Evolutionary conservation across 2,888 invertebrate species (phyloP).

Genomic region (Harpagoxenus sublaevis): DNA sequence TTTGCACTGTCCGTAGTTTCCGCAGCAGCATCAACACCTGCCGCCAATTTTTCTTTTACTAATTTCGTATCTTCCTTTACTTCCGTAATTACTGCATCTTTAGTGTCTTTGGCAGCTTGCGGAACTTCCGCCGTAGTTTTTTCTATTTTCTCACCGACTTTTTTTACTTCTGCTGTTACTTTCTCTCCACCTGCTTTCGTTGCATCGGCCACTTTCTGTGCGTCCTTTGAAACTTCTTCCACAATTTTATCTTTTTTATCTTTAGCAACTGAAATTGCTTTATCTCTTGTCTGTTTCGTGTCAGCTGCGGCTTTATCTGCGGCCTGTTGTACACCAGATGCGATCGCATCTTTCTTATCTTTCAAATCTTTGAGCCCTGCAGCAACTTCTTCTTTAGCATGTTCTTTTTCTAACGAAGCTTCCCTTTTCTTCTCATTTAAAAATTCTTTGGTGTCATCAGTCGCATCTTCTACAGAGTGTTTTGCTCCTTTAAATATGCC

Average conservation of each 20-base stretch:
- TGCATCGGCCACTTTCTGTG: conserved; percentile 32
- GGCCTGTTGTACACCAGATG: not conserved
- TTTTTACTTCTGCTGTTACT: conserved; percentile 59
- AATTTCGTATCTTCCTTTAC: conserved; percentile 59
- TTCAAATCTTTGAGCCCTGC: conserved; percentile 29
- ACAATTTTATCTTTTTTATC: conserved; percentile 58
- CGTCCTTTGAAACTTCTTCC: conserved; percentile 77
- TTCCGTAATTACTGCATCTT: conserved; percentile 62
- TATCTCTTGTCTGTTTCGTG: conserved; percentile 53
- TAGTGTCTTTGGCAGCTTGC: conserved; percentile 61
- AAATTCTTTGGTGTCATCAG: conserved; percentile 84
- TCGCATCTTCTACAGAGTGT: conserved; percentile 67
- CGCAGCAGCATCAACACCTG: conserved; percentile 57
- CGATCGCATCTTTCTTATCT: conserved; percentile 43
- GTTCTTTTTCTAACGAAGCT: conserved; percentile 49
- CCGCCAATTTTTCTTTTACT: conserved; percentile 62
- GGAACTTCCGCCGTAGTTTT: conserved; percentile 15
- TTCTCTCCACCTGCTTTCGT: conserved; percentile 43
- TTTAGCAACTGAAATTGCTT: conserved; percentile 31
- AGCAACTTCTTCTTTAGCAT: not conserved
- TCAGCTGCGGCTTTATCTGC: conserved; percentile 9
- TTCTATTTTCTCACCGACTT: conserved; percentile 7
- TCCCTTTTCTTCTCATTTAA: conserved; percentile 86
- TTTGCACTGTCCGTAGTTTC: conserved; percentile 52
- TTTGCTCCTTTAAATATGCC: conserved; percentile 73